Conservation (phyloP, 2,888 invertebrate genomes). For the Andrena bucephala region DNA sequence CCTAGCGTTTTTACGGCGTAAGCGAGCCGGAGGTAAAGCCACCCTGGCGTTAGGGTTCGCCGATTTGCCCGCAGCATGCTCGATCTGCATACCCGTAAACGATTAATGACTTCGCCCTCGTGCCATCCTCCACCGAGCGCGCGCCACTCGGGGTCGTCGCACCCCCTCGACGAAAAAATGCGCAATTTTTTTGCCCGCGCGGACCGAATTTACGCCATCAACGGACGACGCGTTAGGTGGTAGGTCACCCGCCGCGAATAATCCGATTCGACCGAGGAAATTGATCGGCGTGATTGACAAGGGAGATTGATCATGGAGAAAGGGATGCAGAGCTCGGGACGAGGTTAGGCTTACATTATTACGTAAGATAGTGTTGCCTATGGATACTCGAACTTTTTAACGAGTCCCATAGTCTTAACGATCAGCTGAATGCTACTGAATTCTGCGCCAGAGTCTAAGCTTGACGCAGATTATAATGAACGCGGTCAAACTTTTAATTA, state of each 20-base stretch:
- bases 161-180: constrained; percentile 8
- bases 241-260: neutral
- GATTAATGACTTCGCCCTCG: constrained; percentile 58
- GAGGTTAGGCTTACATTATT: constrained; percentile 21
- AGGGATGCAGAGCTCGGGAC: neutral
- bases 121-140: constrained; percentile 13
- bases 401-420: neutral
- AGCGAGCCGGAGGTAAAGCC: constrained; percentile 31
- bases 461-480: constrained; percentile 9
- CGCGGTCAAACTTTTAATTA: constrained; percentile 10
- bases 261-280: neutral
- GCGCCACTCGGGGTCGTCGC: neutral
- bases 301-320: too few species aligned
- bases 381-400: neutral
- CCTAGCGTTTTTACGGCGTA: constrained; percentile 57
- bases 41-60: constrained; percentile 43
- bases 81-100: constrained; percentile 64
- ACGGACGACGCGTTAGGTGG: neutral
- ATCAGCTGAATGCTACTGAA: neutral
- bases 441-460: neutral
- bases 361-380: too few species aligned
- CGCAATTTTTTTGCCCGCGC: constrained; percentile 17
- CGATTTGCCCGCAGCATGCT: constrained; percentile 40
- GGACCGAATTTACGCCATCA: constrained; percentile 2
- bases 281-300: too few species aligned